Base-by-base conservation (phyloP, 1,140 invertebrate species). In the Anastrepha ludens region DNA sequence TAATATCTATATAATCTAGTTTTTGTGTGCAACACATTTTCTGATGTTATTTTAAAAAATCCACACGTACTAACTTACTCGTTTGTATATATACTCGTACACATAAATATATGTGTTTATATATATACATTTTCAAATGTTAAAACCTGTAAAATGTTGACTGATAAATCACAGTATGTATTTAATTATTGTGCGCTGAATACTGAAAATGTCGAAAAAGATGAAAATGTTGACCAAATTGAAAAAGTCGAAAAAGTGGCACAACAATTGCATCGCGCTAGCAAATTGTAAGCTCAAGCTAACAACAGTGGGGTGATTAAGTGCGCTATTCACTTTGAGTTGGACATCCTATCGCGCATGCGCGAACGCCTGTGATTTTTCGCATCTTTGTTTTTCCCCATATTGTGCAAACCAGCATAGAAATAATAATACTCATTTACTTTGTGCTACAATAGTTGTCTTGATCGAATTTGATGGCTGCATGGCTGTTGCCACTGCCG, bases 1-100 rank as follows among this genome's bases (percentile, higher is more conserved):
- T 81, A 81, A 81, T 81, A 81, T 81, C 74, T 81, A 3, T 29
- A 74, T 74, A 74, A 74, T 74, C 67, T 74, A 74, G 67, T 74
- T 74, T 74, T 74, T 17, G 13, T 74, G 67, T 74, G 67, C 41
- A 44, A 5, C 67, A 15, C 39, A 74, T 74, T 74, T 74, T 74
- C 44, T 74, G 67, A 41, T 44, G 67, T 74, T 74, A 74, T 74
- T 74, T 74, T 15, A 74, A 74, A 74, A 74, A 74, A 13, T 44
- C 13, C 13, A 74, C 67, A 74, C 67, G 67, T 74, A 74, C 44
- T 17, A 74, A 44, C 41, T 41, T 17, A 74, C 0, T 7, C 15
- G 8, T 47, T 74, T 6, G 4, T 81, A 11, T 15, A 55, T 81
- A 55, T 15, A 50, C 47, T 47, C 44, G 13, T 29, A 55, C 17